Evolutionary conservation across 1,140 invertebrate genomes (phyloP).

Genomic region (Drosophila azteca): DNA sequence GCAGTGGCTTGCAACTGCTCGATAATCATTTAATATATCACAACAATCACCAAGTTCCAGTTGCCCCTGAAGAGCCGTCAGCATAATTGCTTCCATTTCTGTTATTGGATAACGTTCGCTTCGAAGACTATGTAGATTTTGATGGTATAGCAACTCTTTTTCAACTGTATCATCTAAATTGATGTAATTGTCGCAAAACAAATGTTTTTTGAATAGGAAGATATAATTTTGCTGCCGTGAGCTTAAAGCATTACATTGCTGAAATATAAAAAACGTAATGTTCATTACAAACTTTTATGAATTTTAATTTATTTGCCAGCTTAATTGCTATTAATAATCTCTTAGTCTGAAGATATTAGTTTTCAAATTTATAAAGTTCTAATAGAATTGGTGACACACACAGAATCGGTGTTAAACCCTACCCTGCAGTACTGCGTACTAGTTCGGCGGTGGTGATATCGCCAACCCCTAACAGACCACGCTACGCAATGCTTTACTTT

Average conservation of each 20-base stretch:
- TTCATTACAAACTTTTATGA: not conserved
- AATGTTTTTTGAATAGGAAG: conserved; percentile 95
- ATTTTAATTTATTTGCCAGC: not conserved
- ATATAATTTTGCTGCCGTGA: conserved; percentile 85
- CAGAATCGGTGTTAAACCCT: no score
- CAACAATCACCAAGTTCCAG: conserved; percentile 94
- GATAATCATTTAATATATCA: conserved; percentile 89
- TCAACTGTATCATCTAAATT: conserved; percentile 94
- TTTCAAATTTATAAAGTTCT: no score
- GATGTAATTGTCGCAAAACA: conserved; percentile 94
- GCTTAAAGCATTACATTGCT: conserved; percentile 28
- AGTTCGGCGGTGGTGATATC: no score
- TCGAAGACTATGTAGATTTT: conserved; percentile 94
- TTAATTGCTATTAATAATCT: no score
- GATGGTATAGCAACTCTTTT: conserved; percentile 98
- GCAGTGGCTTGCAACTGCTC: conserved; percentile 90
- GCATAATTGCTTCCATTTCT: conserved; percentile 96
- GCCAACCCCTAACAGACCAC: no score
- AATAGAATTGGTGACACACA: no score
- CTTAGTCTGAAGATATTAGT: no score
- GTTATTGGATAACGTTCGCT: conserved; percentile 95
- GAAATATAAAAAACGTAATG: conserved; percentile 9
- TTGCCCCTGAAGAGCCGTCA: conserved; percentile 96
- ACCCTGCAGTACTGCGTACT: no score
- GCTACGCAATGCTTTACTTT: no score